A percentile compares a stretch with the other conserved stretches of the same genome.
These are phyloP conservation scores for Terebella lapidaria DNA, from an alignment of 2,888 invertebrate genomes.

Conservation along the genomic window DNA sequence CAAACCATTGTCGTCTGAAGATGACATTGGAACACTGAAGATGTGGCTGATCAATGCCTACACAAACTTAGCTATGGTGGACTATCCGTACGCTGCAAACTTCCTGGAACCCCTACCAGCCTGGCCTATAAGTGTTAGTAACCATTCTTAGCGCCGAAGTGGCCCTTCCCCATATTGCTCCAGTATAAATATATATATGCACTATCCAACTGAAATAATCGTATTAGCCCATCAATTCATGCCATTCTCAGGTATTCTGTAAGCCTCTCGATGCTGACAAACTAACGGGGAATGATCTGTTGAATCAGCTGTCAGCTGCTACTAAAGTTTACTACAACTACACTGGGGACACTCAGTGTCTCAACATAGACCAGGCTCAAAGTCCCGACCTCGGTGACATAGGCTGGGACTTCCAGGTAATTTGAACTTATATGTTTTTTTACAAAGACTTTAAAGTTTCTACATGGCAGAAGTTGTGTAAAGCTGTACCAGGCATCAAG, in stretches of 20 bases:
- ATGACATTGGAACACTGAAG: conserved; percentile 55
- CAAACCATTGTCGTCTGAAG: conserved; percentile 61
- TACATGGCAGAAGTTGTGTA: no score
- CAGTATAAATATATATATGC: no score
- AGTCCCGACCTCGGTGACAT: conserved; percentile 62
- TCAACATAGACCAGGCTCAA: conserved; percentile 61
- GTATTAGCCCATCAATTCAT: no score
- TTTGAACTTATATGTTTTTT: no score
- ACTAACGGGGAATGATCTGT: conserved; percentile 58
- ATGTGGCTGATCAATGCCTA: conserved; percentile 71
- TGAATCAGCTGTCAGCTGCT: conserved; percentile 63
- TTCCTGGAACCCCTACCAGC: conserved; percentile 78
- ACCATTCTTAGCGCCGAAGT: no score
- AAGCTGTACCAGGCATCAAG: no score
- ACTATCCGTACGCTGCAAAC: conserved; percentile 84
- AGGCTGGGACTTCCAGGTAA: conserved; percentile 80
- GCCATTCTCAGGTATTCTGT: conserved; percentile 58
- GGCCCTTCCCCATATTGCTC: no score
- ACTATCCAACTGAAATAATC: no score
- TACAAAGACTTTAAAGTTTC: no score
- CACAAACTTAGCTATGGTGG: conserved; percentile 82
- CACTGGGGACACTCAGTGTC: conserved; percentile 68
- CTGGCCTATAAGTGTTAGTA: conserved; percentile 70
- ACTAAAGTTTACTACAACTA: conserved; percentile 76
- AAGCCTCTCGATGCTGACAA: conserved; percentile 51